Evolutionary conservation across 2,797 vertebrate species (phyloP), one percentile per base, ranked within the genome.

Genomic region (Mormyrus proboscirostris): DNA sequence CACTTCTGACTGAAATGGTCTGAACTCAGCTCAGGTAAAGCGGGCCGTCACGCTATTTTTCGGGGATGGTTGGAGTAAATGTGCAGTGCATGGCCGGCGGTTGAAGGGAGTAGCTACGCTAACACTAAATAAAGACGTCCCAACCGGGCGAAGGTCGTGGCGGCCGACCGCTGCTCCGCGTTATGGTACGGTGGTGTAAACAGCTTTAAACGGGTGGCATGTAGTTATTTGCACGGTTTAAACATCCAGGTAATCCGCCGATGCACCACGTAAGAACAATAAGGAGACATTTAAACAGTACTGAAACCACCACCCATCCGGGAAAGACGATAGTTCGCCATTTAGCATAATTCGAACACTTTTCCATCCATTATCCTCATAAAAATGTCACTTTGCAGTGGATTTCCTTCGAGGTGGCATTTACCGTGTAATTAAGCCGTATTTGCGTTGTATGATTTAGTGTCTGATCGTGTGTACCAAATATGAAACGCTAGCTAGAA

Each of bases 1-100:
- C 51, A 9, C 22, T 57, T 87, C 57, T 57, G 83, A 57, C 55
- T 69, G 83, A 41, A 47, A 90, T 90, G 88, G 59, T 86, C 22
- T 90, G 88, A 88, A 88, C 41, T 19, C 59, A 55, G 50, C 47
- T 25, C 62, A 89, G 87, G 88, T 88, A 90, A 88, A 38, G 50
- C 12, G 83, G 29, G 9, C 10, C 33, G 6, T 53, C 49, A 16
- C 8, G 29, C 86, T 87, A 53, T 65, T 59, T 41, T 25, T 44
- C 14, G 33, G 89, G 10, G 44, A 22, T 4, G 9, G 7, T 47
- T 65, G 19, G 16, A 51, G 33, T 51, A 14, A 51, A 73, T 16
- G 55, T 90, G 89, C 65, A 89, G 82, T 41, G 44, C 44, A 16
- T 41, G 79, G 22, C 16, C 38, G 49, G 49, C 9, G 50, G 8